Percentiles rank a stretch among this genome's conserved stretches.
Conservation (phyloP, 2,888 invertebrate species). For the Epistrophe eligans region DNA sequence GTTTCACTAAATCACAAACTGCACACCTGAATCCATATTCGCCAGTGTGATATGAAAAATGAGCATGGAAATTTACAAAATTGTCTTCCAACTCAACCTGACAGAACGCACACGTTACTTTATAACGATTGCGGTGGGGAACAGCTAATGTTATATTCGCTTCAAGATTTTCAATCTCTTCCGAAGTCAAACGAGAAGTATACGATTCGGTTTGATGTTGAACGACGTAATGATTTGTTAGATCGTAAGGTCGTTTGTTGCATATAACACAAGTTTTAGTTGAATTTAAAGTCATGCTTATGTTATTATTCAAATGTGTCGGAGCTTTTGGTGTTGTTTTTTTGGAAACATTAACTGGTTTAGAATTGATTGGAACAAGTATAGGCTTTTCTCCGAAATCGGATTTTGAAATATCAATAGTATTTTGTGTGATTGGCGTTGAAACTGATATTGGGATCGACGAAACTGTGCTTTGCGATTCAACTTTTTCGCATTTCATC, state of each 20-base stretch:
- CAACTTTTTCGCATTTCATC: not conserved
- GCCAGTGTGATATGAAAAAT: constrained; percentile 78
- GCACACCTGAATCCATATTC: constrained; percentile 78
- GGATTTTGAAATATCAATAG: not conserved
- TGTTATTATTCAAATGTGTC: constrained; percentile 69
- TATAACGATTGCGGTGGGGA: constrained; percentile 61
- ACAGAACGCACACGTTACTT: constrained; percentile 77
- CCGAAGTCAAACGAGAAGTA: constrained; percentile 76
- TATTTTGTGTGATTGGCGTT: not conserved
- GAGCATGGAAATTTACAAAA: constrained; percentile 77
- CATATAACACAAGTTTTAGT: constrained; percentile 77
- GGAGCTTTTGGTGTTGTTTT: constrained; percentile 15
- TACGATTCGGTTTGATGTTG: constrained; percentile 78
- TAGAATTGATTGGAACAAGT: constrained; percentile 40
- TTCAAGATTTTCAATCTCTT: constrained; percentile 72
- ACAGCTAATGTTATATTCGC: constrained; percentile 76
- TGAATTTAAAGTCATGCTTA: constrained; percentile 75
- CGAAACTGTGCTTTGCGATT: not conserved
- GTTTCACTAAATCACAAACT: constrained; percentile 76
- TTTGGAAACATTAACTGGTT: constrained; percentile 8
- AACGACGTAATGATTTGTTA: constrained; percentile 78
- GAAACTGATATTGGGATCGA: not conserved
- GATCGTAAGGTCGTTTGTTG: constrained; percentile 75
- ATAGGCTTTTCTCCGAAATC: constrained; percentile 19
- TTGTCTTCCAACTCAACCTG: constrained; percentile 71